phyloP scores from a whole-genome alignment of 2,797 vertebrate genomes.

The Enteromius argenteus region DNA sequence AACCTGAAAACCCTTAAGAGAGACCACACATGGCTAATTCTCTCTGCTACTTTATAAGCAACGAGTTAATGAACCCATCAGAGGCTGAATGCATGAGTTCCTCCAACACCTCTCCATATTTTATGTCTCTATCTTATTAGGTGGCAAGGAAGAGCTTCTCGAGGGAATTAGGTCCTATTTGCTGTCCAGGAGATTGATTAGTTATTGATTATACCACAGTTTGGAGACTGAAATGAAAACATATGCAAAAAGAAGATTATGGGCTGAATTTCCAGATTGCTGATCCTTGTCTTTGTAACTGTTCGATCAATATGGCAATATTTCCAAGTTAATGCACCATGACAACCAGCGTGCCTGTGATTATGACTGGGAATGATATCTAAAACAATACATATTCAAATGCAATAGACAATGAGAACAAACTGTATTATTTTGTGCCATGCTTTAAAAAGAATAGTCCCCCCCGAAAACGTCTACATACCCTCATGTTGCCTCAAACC shows the following conservation, averaged over 20 bases:
- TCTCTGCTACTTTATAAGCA: conserved; percentile 51
- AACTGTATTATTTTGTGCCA: not conserved
- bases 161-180: conserved; percentile 54
- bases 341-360: conserved; percentile 12
- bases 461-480: not conserved
- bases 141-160: conserved; percentile 54
- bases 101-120: conserved; percentile 58
- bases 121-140: conserved; percentile 68
- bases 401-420: not conserved
- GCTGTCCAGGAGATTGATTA: conserved; percentile 70
- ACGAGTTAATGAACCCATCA: conserved; percentile 66
- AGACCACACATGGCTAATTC: conserved; percentile 64
- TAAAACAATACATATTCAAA: conserved; percentile 34
- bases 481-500: not conserved
- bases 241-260: conserved; percentile 66
- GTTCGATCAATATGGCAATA: conserved; percentile 64
- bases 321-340: conserved; percentile 42
- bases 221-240: conserved; percentile 53
- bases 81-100: conserved; percentile 58
- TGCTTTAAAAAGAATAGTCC: not conserved
- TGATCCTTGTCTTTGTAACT: conserved; percentile 64
- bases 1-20: conserved; percentile 3
- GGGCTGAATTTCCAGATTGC: conserved; percentile 54
- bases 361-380: conserved; percentile 32
- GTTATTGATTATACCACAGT: conserved; percentile 73